Evolutionary conservation across 2,888 invertebrate species (phyloP), one percentile per base, ranked within the genome.

Genomic region (Lysandra coridon): DNA sequence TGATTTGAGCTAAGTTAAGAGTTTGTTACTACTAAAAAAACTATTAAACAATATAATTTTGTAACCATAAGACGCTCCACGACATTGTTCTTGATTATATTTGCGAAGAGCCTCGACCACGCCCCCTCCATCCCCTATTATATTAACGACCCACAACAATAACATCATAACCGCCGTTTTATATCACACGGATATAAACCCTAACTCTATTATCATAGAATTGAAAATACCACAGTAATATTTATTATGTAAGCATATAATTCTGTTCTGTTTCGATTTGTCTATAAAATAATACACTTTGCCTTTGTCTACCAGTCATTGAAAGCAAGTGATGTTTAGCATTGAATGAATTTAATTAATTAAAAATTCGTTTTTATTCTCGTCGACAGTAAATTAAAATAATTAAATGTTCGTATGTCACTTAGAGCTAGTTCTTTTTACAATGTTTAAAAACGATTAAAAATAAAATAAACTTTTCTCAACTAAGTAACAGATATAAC

Each of bases 241-340:
- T 78, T 73, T 82, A 85, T 86, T 87, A 87, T 87, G 85, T 89
- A 88, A 88, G 87, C 86, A 88, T 85, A 87, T 87, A 87, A 87
- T 84, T 84, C 84, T 82, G 85, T 86, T 85, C 83, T 86, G 88
- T 90, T 90, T 89, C 86, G 90, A 90, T 90, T 92, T 92, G 91
- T 91, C 90, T 91, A 93, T 93, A 91, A 93, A 93, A 94, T 94
- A 94, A 94, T 94, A 93, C 92, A 93, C 92, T 93, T 93, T 92
- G 90, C 90, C 92, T 92, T 94, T 94, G 94, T 93, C 90, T 90
- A 92, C 83, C 83, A 89, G 86, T 90, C 90, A 91, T 90, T 92
- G 90, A 88, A 89, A 89, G 90, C 89, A 91, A 92, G 90, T 90
- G 92, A 90, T 92, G 93, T 92, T 93, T 91, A 88, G 89, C 88